These are phyloP conservation scores for Oreotrochilus melanogaster DNA, from an alignment of 2,113 vertebrate genomes.

Conservation along the genomic window DNA sequence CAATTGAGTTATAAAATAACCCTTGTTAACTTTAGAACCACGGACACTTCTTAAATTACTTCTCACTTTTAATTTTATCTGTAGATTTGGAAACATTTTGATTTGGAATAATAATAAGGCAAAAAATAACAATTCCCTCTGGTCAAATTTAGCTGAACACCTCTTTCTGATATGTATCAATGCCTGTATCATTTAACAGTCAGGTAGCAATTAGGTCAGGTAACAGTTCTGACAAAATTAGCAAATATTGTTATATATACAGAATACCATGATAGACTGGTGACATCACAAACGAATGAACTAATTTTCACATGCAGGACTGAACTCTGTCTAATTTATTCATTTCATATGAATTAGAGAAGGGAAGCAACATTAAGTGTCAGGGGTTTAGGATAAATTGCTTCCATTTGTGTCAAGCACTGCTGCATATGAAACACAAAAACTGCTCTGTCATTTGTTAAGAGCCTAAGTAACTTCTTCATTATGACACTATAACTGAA, in stretches of 20 bases:
- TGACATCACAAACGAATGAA: background rate
- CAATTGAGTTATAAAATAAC: background rate
- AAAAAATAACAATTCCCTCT: background rate
- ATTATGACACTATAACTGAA: conserved; percentile 20
- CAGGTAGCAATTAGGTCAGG: background rate
- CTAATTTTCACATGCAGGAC: background rate
- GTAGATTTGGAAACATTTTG: background rate
- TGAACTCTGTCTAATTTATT: conserved; percentile 11
- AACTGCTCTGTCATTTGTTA: conserved; percentile 40
- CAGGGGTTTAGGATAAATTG: conserved; percentile 42
- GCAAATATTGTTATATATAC: background rate
- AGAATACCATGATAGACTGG: background rate
- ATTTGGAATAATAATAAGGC: background rate
- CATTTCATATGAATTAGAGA: background rate
- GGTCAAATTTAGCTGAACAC: background rate
- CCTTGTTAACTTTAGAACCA: background rate
- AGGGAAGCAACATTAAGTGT: conserved; percentile 26
- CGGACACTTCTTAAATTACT: background rate
- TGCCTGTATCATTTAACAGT: background rate
- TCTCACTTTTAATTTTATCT: background rate
- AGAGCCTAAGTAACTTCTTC: conserved; percentile 41
- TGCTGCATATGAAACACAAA: conserved; percentile 27
- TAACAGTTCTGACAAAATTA: background rate
- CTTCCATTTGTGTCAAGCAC: background rate
- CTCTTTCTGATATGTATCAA: accelerated